phyloP scores from a whole-genome alignment of 2,888 invertebrate genomes.

The Melolontha melolontha region DNA sequence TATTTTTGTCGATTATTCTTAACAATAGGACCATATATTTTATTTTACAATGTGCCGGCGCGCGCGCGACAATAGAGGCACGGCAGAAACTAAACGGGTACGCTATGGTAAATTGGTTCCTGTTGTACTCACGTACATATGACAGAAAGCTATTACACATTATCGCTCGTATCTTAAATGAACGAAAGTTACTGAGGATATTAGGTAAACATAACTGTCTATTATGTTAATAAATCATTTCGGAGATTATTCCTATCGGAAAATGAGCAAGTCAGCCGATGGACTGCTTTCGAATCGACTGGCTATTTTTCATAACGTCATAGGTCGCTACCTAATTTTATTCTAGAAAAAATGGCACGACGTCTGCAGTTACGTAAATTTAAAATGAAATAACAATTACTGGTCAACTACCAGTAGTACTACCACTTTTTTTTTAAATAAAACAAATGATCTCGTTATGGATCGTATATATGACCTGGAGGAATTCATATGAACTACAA shows the following conservation, averaged over 20 bases:
- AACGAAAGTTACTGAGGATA: constrained; percentile 8
- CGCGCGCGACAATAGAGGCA: too few species aligned
- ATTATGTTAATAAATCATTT: constrained; percentile 30
- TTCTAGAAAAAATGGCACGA: too few species aligned
- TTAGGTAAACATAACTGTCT: constrained; percentile 26
- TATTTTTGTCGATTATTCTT: constrained; percentile 10
- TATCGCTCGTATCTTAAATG: constrained; percentile 26
- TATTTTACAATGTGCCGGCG: constrained; percentile 1
- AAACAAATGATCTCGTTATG: too few species aligned
- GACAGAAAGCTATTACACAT: constrained; percentile 29
- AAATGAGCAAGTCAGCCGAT: constrained; percentile 7
- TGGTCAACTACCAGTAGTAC: too few species aligned
- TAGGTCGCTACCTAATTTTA: background rate
- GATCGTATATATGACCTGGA: too few species aligned
- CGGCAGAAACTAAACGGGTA: background rate
- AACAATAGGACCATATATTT: constrained; percentile 14
- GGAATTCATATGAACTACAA: too few species aligned
- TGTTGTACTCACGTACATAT: constrained; percentile 12
- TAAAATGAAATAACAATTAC: too few species aligned
- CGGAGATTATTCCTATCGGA: constrained; percentile 18
- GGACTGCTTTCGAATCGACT: background rate
- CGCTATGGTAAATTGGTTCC: constrained; percentile 19
- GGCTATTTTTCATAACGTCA: constrained; percentile 2
- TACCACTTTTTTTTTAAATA: too few species aligned
- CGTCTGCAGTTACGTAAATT: too few species aligned